Evolutionary conservation across 2,797 vertebrate species (phyloP), one percentile per base, ranked within the genome.

Genomic region (Leptatherina wallacei): DNA sequence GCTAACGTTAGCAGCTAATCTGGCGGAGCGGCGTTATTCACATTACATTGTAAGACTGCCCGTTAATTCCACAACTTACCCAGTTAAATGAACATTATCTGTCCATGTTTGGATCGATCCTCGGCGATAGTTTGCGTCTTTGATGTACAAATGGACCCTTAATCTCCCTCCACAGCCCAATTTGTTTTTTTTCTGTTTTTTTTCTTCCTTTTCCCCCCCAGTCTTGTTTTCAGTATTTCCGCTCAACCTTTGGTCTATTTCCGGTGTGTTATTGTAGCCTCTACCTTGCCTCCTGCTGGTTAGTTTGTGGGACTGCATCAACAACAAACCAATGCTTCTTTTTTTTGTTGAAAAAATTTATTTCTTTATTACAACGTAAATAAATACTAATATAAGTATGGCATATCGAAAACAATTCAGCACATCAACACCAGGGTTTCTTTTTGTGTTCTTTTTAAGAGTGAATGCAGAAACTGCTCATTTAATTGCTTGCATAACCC

Each of bases 11-110:
- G 81, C 87, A 52, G 54, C 82, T 80, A 90, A 80, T 52, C 20
- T 7, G 29, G 30, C 54, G 10, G 16, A 4, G 8, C 22, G 7
- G 22, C 18, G 22, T 42, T 35, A 7, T 32, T 0, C 2, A 1
- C 32, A 2, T 9, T 20, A 0, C 2, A 27, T 67, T 22, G 1
- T 2, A 1, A 20, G 58, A 30, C 13, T n/a, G 18, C 11, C 11
- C 18, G 7, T 20, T 35, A 3, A 24, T 60, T 7, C 8, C 1
- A 0, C 1, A 44, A 73, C 88, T 87, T 60, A 93, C 91, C 87
- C 2, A 18, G 29, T 57, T 38, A 74, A 73, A 73, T 20, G 61
- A 81, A 73, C 85, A 88, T 86, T 92, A 93, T 90, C 87, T 91
- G 30, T 88, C 90, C 90, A 93, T 93, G 63, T 73, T 83, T 84